Percentiles rank a stretch among this genome's conserved stretches.
These are phyloP conservation scores for Donacobius atricapilla DNA, from an alignment of 2,113 vertebrate genomes.

Conservation along the genomic window DNA sequence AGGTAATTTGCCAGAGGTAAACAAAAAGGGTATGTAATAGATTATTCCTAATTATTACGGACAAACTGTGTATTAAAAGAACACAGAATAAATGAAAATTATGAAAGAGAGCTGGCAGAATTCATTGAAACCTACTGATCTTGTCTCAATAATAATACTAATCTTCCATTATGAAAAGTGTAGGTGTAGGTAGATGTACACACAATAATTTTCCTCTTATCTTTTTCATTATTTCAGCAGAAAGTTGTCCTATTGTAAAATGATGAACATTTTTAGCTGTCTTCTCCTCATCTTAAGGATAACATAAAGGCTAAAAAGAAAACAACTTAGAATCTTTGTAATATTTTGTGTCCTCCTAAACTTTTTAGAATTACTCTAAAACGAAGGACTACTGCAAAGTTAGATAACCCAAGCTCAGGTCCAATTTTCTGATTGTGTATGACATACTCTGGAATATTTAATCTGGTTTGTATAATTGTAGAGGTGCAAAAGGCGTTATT, in stretches of 20 bases:
- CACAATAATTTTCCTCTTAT: not conserved
- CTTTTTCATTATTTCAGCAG: not conserved
- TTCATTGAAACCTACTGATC: not conserved
- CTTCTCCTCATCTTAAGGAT: not conserved
- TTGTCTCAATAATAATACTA: not conserved
- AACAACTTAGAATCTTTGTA: not conserved
- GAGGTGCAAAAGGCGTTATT: not conserved
- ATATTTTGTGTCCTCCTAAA: not conserved
- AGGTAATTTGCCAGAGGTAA: not conserved
- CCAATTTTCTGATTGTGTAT: not conserved
- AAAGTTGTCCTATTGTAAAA: not conserved
- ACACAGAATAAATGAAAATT: not conserved
- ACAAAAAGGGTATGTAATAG: not conserved
- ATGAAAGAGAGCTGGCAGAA: not conserved
- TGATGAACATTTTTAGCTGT: not conserved
- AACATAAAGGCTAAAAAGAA: accelerated
- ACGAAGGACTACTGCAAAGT: not conserved
- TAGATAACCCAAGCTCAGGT: not conserved
- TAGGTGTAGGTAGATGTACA: not conserved
- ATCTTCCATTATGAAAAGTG: not conserved
- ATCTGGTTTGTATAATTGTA: not conserved
- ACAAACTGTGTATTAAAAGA: not conserved
- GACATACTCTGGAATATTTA: not conserved
- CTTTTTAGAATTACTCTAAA: not conserved
- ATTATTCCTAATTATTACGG: not conserved